phyloP scores from a whole-genome alignment of 2,113 vertebrate genomes.

The Typhlomys cinereus region DNA sequence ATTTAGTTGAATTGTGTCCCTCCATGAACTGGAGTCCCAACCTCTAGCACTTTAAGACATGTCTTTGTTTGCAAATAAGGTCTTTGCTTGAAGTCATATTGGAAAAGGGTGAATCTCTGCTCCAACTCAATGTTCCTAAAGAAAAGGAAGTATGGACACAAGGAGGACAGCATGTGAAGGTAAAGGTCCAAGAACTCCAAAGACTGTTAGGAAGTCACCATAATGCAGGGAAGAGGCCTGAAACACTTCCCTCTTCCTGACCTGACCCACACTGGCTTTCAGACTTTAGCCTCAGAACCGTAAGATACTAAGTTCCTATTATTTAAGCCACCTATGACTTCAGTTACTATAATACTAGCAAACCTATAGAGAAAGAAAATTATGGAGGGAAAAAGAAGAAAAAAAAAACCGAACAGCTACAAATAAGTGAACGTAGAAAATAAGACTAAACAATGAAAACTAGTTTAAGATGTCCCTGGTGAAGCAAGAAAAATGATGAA shows the following conservation, averaged over 20 bases:
- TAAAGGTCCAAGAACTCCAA: not conserved
- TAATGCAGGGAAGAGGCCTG: not conserved
- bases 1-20: not conserved
- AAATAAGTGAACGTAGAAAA: not conserved
- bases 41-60: not conserved
- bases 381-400: not conserved
- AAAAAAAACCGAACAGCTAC: not conserved
- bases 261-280: no score
- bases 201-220: no score
- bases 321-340: not conserved
- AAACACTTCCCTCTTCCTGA: not conserved
- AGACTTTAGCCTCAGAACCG: not conserved
- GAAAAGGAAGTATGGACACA: not conserved
- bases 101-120: not conserved
- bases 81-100: not conserved
- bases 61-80: not conserved
- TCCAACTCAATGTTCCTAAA: not conserved
- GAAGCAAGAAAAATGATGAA: no score
- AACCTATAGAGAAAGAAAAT: not conserved
- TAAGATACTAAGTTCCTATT: no score
- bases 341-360: not conserved
- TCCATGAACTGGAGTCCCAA: not conserved
- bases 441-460: not conserved
- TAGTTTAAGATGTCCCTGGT: not conserved
- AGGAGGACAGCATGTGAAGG: not conserved